Percentiles rank a stretch among this genome's conserved stretches.
These are phyloP conservation scores for Anniella stebbinsi DNA, from an alignment of 2,797 vertebrate species.

Conservation along the genomic window DNA sequence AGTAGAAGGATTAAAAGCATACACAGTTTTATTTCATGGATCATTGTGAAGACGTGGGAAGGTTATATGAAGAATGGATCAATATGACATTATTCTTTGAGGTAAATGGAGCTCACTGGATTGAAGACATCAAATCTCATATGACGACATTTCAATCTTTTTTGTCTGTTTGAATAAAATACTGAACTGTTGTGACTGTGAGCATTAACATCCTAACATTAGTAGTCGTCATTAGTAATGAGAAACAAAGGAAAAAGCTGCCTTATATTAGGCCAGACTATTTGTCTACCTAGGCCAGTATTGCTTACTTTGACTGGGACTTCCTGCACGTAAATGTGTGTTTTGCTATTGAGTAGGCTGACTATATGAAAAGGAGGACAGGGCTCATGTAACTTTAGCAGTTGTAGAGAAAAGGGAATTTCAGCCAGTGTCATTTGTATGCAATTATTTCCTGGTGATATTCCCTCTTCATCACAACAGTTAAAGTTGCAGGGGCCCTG, in stretches of 20 bases:
- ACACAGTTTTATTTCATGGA: conserved; percentile 28
- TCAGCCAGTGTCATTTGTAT: too few relatives aligned
- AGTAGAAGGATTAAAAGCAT: conserved; percentile 35
- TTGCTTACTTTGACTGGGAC: not conserved
- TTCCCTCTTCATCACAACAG: too few relatives aligned
- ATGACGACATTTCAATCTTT: not conserved
- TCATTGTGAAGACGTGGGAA: conserved; percentile 34
- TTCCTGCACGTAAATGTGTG: not conserved
- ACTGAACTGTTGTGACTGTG: not conserved
- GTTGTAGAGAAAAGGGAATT: too few relatives aligned
- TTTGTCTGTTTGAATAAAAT: not conserved
- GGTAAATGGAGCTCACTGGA: not conserved
- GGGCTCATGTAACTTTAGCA: too few relatives aligned
- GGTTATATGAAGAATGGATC: conserved; percentile 31
- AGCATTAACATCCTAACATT: not conserved
- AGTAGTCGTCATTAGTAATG: not conserved
- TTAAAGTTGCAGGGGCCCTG: too few relatives aligned
- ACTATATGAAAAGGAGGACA: too few relatives aligned
- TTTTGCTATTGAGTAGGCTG: too few relatives aligned
- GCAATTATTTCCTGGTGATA: too few relatives aligned
- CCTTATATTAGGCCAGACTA: not conserved
- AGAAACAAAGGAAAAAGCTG: not conserved
- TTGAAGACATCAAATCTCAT: not conserved
- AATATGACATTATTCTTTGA: not conserved
- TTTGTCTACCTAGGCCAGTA: not conserved